A percentile compares a stretch with the other conserved stretches of the same genome.
These are phyloP conservation scores for Geothlypis trichas DNA, from an alignment of 2,113 vertebrate species.

Conservation along the genomic window DNA sequence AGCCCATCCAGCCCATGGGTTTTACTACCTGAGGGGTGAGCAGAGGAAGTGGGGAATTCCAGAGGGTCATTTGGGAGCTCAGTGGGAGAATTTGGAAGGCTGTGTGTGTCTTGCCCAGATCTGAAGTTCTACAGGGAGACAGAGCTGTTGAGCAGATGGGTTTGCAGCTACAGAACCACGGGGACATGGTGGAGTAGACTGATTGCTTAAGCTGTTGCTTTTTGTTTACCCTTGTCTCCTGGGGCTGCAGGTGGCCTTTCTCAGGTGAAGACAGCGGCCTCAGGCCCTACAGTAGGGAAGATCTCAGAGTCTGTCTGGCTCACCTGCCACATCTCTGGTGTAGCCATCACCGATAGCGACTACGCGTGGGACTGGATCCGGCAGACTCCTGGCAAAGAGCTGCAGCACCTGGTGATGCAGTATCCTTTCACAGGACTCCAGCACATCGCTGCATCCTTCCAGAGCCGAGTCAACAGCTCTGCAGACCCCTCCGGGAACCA, in stretches of 20 bases:
- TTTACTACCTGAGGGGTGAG: not conserved
- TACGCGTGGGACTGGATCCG: not conserved
- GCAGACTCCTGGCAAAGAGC: not conserved
- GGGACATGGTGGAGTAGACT: not conserved
- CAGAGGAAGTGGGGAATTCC: not conserved
- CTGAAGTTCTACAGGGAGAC: not conserved
- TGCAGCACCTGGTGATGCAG: not conserved
- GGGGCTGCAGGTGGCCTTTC: not conserved
- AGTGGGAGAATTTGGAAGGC: not conserved
- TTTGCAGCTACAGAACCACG: not conserved
- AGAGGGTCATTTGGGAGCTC: not conserved
- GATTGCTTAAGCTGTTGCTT: not conserved
- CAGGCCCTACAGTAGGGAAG: not conserved
- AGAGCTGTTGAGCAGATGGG: not conserved
- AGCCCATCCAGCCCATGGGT: not conserved
- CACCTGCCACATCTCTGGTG: not conserved
- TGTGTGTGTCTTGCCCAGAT: not conserved
- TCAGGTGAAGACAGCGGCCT: not conserved
- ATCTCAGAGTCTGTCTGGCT: not conserved
- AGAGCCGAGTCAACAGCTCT: not conserved
- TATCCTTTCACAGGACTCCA: not conserved
- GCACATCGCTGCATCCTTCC: not conserved
- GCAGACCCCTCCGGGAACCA: not conserved
- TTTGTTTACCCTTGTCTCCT: not conserved
- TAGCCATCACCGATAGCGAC: not conserved